Percentiles rank a stretch among this genome's conserved stretches.
These are phyloP conservation scores for Otolemur crassicaudatus DNA, from an alignment of 2,797 vertebrate species.

Conservation along the genomic window DNA sequence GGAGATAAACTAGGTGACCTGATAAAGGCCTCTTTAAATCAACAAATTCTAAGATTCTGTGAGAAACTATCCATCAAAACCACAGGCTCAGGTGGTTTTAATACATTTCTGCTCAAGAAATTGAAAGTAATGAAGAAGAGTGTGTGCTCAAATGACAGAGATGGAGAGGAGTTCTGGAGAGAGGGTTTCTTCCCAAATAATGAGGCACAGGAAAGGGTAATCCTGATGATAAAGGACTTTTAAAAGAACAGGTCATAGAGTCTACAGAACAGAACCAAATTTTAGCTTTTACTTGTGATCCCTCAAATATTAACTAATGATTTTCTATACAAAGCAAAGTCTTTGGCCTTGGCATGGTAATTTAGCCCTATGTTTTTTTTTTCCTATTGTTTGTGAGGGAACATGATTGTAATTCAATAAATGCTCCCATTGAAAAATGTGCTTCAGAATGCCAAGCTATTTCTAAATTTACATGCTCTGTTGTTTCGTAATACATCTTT, in stretches of 20 bases:
- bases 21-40: constrained; percentile 63
- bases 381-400: background rate
- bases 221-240: background rate
- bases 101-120: constrained; percentile 59
- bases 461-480: background rate
- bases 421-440: background rate
- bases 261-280: background rate
- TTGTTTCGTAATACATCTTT: background rate
- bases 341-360: background rate
- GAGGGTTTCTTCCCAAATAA: constrained; percentile 52
- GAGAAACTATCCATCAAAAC: constrained; percentile 68
- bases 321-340: background rate
- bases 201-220: constrained; percentile 45
- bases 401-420: constrained; percentile 1
- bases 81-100: constrained; percentile 71
- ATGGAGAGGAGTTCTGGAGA: constrained; percentile 33
- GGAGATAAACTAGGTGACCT: constrained; percentile 58
- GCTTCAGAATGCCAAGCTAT: background rate
- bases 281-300: background rate
- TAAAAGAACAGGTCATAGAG: background rate
- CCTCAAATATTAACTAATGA: background rate
- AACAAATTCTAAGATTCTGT: constrained; percentile 52
- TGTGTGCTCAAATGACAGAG: constrained; percentile 55
- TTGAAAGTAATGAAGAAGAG: constrained; percentile 73
- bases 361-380: background rate